A percentile compares a stretch with the other conserved stretches of the same genome.
phyloP scores from a whole-genome alignment of 2,888 invertebrate genomes.

The Ophioninae sp. region DNA sequence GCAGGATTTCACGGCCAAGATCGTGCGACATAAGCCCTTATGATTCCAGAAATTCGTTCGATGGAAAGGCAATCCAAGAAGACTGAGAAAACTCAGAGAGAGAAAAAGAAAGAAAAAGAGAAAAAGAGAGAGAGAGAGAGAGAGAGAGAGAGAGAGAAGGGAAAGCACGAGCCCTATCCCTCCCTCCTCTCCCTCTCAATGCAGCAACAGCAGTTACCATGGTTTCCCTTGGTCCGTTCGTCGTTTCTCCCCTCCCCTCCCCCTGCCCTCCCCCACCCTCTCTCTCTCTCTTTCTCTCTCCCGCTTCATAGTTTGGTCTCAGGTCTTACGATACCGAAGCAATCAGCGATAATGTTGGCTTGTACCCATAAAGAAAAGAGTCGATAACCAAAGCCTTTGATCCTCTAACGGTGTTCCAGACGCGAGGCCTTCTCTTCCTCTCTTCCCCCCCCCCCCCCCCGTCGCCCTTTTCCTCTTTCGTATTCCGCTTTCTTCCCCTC shows the following conservation, averaged over 20 bases:
- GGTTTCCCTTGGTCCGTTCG: conserved; percentile 24
- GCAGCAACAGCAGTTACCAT: conserved; percentile 34
- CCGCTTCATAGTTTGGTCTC: conserved; percentile 38
- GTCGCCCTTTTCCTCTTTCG: conserved; percentile 10
- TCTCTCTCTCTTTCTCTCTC: neutral
- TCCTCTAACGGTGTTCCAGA: conserved; percentile 64
- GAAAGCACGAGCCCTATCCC: conserved; percentile 10
- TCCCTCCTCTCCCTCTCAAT: conserved; percentile 1
- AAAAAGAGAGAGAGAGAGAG: neutral
- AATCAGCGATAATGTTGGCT: conserved; percentile 67
- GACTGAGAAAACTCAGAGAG: too few species aligned
- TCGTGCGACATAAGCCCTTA: conserved; percentile 6
- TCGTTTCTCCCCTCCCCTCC: neutral
- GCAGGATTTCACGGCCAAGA: neutral
- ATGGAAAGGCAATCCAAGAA: neutral
- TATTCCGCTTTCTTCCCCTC: conserved; percentile 5
- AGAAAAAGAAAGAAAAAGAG: conserved; percentile 17
- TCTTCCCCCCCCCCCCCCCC: conserved; percentile 11
- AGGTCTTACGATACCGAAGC: conserved; percentile 63
- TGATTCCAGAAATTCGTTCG: neutral
- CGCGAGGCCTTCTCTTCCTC: conserved; percentile 34
- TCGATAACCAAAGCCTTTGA: conserved; percentile 68
- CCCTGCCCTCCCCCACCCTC: neutral
- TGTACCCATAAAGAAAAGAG: conserved; percentile 65
- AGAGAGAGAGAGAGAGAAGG: neutral